phyloP scores from a whole-genome alignment of 2,113 vertebrate genomes.

The Mobula hypostoma region DNA sequence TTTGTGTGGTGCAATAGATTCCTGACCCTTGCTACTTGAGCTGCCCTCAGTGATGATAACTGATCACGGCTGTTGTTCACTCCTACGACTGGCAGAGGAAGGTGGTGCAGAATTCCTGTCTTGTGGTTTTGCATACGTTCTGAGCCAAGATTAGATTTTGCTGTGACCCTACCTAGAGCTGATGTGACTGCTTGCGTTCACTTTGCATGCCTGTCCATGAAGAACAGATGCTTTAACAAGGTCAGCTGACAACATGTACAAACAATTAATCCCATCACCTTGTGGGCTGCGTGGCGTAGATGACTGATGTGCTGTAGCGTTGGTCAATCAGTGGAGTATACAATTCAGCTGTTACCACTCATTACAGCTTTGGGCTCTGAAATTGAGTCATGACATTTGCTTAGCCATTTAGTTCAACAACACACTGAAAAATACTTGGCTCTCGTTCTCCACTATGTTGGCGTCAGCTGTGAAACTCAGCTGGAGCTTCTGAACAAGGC shows the following conservation, averaged over 20 bases:
- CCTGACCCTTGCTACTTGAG: not conserved
- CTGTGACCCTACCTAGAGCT: not conserved
- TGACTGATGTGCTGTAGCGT: not conserved
- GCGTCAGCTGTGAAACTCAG: not conserved
- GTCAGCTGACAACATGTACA: not conserved
- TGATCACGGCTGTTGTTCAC: not conserved
- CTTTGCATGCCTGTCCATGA: not conserved
- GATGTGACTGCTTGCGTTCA: not conserved
- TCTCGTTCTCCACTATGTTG: not conserved
- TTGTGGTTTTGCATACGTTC: not conserved
- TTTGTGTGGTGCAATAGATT: not conserved
- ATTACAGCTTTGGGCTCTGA: not conserved
- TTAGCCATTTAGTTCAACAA: not conserved
- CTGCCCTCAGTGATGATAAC: no score
- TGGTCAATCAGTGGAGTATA: not conserved
- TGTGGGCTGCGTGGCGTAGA: not conserved
- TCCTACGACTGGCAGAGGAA: not conserved
- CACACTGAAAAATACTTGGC: not conserved
- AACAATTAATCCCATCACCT: not conserved
- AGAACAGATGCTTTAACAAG: slow-evolving; percentile 21
- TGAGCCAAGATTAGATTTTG: not conserved
- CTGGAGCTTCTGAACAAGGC: not conserved
- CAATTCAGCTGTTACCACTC: not conserved
- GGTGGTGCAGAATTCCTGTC: not conserved
- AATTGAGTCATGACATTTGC: not conserved